Conservation (phyloP, 2,888 invertebrate species). For the Ptilodon capucinus region DNA sequence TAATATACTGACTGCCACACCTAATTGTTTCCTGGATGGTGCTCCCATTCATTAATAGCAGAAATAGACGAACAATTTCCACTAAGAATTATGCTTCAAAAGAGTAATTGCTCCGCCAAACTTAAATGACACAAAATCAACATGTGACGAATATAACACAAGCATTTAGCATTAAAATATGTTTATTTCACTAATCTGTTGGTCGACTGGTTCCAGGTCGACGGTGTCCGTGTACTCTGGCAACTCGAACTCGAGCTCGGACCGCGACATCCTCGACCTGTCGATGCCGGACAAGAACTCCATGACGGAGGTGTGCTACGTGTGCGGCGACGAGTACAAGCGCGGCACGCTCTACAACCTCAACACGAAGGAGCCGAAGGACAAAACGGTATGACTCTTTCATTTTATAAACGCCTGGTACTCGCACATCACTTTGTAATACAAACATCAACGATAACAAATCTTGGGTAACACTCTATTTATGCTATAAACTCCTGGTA, state of each 20-base stretch:
- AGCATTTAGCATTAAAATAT: too few relatives aligned
- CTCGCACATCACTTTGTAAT: too few relatives aligned
- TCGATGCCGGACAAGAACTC: conserved; percentile 97
- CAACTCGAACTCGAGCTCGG: conserved; percentile 82
- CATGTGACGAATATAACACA: too few relatives aligned
- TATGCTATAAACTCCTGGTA: background rate
- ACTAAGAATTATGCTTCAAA: too few relatives aligned
- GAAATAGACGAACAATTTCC: too few relatives aligned
- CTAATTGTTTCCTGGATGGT: too few relatives aligned
- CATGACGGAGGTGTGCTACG: conserved; percentile 94
- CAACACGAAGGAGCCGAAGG: conserved; percentile 84
- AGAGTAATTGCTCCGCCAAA: too few relatives aligned
- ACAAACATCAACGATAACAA: too few relatives aligned
- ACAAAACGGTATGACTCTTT: conserved; percentile 54
- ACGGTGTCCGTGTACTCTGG: conserved; percentile 79
- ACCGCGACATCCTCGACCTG: conserved; percentile 92
- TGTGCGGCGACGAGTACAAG: conserved; percentile 94
- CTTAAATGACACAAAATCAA: too few relatives aligned
- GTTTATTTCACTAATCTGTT: background rate
- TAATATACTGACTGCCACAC: too few relatives aligned
- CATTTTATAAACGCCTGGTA: background rate
- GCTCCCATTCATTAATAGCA: too few relatives aligned
- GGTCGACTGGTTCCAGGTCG: conserved; percentile 53
- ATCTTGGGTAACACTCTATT: background rate
- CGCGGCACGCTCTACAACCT: conserved; percentile 90